Base-by-base conservation (phyloP, 2,797 vertebrate genomes). In the Nyctalus aviator region DNA sequence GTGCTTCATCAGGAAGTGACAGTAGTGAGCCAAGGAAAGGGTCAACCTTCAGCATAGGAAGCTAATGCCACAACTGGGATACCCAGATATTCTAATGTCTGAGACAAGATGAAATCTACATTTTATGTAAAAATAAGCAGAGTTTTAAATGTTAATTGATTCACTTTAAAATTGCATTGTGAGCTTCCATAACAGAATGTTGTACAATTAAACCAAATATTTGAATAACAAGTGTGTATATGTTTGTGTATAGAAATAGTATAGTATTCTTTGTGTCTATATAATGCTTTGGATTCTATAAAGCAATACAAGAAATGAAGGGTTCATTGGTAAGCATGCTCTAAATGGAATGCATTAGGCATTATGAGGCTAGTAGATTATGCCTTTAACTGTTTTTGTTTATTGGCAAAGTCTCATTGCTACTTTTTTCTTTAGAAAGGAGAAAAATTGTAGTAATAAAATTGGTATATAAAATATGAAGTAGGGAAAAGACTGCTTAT, bases 361-460 rank as follows among this genome's bases (percentile, higher is more conserved):
- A 64, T 69, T 90, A 73, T 71, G 25, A 79, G 32, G 30, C 14
- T 73, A 83, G 53, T 77, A 84, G 5, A 90, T 53, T 32, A 89
- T 37, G 3, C 30, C 73, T 79, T 93, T 92, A 79, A 79, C 30
- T 88, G 25, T 32, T 88, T 88, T 85, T 93, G 13, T 93, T 91
- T 81, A 87, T 87, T 94, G 87, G 0, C 23, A 81, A 78, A 81
- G 41, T n/a, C 81, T 93, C n/a, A 77, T 84, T 73, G 72, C 11
- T 1, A 86, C 5, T 91, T 37, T 44, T 73, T 73, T 48, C 6
- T 92, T 69, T 59, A 79, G 37, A 30, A 89, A 89, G 32, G n/a
- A 87, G 76, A 87, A 84, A 94, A 94, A 76, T 46, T 41, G 10
- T 2, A 68, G 12, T 46, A 68, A 87, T 84, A 76, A 89, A 35